Base-by-base conservation (phyloP, 2,797 vertebrate genomes). In the Nothura maculosa region DNA sequence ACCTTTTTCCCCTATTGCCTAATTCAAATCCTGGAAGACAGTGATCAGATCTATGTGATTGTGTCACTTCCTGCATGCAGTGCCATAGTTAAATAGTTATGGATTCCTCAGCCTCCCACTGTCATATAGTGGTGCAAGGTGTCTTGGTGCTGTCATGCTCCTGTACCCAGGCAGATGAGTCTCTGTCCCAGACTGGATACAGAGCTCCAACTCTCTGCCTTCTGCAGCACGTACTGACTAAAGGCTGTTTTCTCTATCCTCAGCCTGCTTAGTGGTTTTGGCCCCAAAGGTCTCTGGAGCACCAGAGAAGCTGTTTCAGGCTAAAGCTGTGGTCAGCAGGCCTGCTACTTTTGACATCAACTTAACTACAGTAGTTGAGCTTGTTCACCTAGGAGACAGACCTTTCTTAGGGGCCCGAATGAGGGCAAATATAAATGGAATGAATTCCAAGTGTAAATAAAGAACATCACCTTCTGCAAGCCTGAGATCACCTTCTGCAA, bases 391-490 rank as follows among this genome's bases (percentile, higher is more conserved):
- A 81, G 38, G 40, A 78, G 28, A 28, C 34, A 64, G 25, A 69
- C 9, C 32, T 70, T 63, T 47, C 19, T 14, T 10, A 4, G 6
- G 32, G 7, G 25, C 22, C 19, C 24, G 38, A 62, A 52, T 47
- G 10, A 91, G 25, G 28, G 18, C 58, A 83, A 70, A 43, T 55
- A 78, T 27, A 69, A 86, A 54, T 48, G 10, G 78, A 85, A 84
- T 47, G 3, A 57, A 52, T 43, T 63, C 5, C 34, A 42, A 64
- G 5, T 32, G 60, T 34, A 81, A 32, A 67, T 32, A 55, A 69
- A 52, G 32, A 88, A 34, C 12, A 55, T 16, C 34, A 50, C 40
- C 40, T 40, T 40, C 40, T 13, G 40, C 12, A 40, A 40, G 40
- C 40, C 40, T 40, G 40, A 40, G 40, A 40, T 40, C 12, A 40